Percentiles rank a stretch among this genome's conserved stretches.
These are phyloP conservation scores for Meloidogyne hapla DNA, from an alignment of 1,140 invertebrate genomes.

Conservation along the genomic window DNA sequence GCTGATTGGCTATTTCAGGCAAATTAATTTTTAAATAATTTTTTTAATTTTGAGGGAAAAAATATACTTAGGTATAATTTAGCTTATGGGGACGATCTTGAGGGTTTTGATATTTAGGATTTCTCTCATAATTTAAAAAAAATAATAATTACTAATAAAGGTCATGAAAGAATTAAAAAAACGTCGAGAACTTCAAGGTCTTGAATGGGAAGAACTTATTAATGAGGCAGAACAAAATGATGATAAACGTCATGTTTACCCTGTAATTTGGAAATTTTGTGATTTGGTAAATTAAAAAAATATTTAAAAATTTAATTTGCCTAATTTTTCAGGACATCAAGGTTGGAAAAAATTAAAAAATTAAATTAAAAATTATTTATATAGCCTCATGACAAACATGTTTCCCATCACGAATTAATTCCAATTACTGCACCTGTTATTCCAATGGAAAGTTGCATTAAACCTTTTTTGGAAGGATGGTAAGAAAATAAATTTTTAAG, in stretches of 20 bases:
- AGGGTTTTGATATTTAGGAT: too few relatives aligned
- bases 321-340: background rate
- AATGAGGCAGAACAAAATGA: constrained; percentile 74
- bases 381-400: constrained; percentile 74
- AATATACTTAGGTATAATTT: too few relatives aligned
- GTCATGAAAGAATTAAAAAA: constrained; percentile 79
- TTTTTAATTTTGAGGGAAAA: background rate
- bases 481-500: background rate
- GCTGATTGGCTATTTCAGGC: constrained; percentile 93
- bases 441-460: constrained; percentile 88
- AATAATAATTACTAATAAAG: constrained; percentile 30
- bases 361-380: background rate
- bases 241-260: constrained; percentile 72
- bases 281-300: constrained; percentile 73
- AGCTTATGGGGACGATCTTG: too few relatives aligned
- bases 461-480: constrained; percentile 80
- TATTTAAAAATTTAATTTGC: constrained; percentile 67
- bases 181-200: constrained; percentile 78
- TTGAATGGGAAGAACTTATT: constrained; percentile 76
- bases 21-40: constrained; percentile 26
- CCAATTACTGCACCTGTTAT: constrained; percentile 86
- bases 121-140: too few relatives aligned
- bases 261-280: constrained; percentile 94
- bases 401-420: constrained; percentile 88
- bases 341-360: background rate